Conservation (phyloP, 2,888 invertebrate species). For the Adela reaumurella region DNA sequence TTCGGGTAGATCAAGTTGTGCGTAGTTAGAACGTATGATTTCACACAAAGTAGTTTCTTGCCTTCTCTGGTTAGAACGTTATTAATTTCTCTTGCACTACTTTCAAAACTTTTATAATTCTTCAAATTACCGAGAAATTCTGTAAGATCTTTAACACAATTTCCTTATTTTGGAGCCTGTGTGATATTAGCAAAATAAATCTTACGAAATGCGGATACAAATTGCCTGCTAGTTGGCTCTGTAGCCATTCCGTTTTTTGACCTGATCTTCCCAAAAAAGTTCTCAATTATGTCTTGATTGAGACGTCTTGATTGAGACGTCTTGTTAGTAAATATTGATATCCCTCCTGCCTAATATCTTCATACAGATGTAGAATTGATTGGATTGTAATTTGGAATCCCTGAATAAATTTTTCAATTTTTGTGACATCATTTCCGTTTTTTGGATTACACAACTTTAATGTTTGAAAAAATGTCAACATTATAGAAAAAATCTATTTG, state of each 20-base stretch:
- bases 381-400: too few relatives aligned
- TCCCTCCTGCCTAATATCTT: not conserved
- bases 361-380: not conserved
- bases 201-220: not conserved
- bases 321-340: not conserved
- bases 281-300: not conserved
- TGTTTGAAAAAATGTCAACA: conserved; percentile 14
- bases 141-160: not conserved
- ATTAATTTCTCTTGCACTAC: too few relatives aligned
- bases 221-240: not conserved
- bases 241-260: not conserved
- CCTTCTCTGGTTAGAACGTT: too few relatives aligned
- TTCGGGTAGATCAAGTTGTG: not conserved
- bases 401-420: not conserved
- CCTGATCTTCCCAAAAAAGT: too few relatives aligned
- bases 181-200: not conserved
- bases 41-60: too few relatives aligned
- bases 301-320: not conserved
- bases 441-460: conserved; percentile 15
- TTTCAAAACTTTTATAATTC: too few relatives aligned
- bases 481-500: conserved; percentile 14
- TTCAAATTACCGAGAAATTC: too few relatives aligned
- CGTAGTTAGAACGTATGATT: not conserved
- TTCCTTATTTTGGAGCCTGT: not conserved
- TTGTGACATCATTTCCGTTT: conserved; percentile 15